Base-by-base conservation (phyloP, 2,797 vertebrate species). In the Acipenser ruthenus region DNA sequence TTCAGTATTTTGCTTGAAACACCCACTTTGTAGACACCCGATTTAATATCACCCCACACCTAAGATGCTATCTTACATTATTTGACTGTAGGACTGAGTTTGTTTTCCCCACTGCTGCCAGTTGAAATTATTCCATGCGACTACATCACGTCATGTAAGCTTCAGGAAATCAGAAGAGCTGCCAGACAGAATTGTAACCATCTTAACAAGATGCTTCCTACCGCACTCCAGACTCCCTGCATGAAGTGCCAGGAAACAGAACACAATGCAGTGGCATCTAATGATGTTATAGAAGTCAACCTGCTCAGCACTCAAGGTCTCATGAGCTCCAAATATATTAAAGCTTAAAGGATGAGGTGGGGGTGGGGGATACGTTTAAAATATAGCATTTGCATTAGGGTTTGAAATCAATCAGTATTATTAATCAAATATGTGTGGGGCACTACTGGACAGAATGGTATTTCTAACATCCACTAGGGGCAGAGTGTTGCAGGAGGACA, bases 241-340 rank as follows among this genome's bases (percentile, higher is more conserved):
- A 56, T 5, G 5, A 60, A 69, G 64, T 68, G 72, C 52, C 60
- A 62, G 68, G 58, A 65, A 71, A 65, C 63, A 7, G 69, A 67
- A 68, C 71, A 71, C 77, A 77, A 71, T 68, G 71, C 47, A 81
- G 73, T 79, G 75, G 65, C 72, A 77, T 58, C 55, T 58, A 58
- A 58, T 6, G 56, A 66, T 58, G 47, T 82, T 85, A 80, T 78
- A 4, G 5, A 70, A 75, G 73, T 81, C 74, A 69, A 70, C 76
- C 72, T 74, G 75, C 71, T 69, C 76, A 75, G 72, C 75, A 70
- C 72, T 63, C 62, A 48, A 75, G 67, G 70, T 49, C 61, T 72
- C 75, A 77, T 79, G 74, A 69, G 80, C 67, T 77, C 71, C 83
- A 83, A 87, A 82, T 70, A 69, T 78, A 82, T 81, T 76, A 83